Percentiles rank a stretch among this genome's conserved stretches.
These are phyloP conservation scores for Scolopax mira DNA, from an alignment of 2,113 vertebrate species.

Conservation along the genomic window DNA sequence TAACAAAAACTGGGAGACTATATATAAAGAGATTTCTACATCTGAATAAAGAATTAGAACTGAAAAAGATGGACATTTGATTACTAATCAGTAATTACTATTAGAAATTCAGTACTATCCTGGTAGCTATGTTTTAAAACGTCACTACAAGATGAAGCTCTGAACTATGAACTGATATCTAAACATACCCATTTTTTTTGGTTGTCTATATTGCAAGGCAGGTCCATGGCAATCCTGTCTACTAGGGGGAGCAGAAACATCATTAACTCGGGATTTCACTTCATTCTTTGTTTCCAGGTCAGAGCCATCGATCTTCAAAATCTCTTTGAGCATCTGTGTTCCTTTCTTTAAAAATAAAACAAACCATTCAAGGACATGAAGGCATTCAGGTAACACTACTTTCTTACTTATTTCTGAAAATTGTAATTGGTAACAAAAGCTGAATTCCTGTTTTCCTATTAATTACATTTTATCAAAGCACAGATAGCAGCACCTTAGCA, in stretches of 20 bases:
- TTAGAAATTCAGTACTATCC: neutral
- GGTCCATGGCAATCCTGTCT: constrained; percentile 67
- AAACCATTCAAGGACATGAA: neutral
- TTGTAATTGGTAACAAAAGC: neutral
- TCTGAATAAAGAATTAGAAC: neutral
- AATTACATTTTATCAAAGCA: neutral
- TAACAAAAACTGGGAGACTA: neutral
- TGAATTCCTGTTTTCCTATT: neutral
- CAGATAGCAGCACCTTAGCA: neutral
- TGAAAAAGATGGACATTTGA: neutral
- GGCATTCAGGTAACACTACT: neutral
- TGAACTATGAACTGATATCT: neutral
- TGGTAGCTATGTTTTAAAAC: neutral
- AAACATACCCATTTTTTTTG: constrained; percentile 86
- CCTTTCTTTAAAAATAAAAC: constrained; percentile 83
- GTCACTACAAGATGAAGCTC: neutral
- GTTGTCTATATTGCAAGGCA: constrained; percentile 77
- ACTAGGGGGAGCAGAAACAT: constrained; percentile 32
- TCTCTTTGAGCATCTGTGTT: constrained; percentile 95
- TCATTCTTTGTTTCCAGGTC: constrained; percentile 72
- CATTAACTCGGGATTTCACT: constrained; percentile 43
- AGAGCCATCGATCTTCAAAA: constrained; percentile 92
- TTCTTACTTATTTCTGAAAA: neutral
- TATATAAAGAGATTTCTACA: neutral
- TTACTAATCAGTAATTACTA: neutral